Conservation (phyloP, 2,888 invertebrate genomes). For the Germaria angustata region DNA sequence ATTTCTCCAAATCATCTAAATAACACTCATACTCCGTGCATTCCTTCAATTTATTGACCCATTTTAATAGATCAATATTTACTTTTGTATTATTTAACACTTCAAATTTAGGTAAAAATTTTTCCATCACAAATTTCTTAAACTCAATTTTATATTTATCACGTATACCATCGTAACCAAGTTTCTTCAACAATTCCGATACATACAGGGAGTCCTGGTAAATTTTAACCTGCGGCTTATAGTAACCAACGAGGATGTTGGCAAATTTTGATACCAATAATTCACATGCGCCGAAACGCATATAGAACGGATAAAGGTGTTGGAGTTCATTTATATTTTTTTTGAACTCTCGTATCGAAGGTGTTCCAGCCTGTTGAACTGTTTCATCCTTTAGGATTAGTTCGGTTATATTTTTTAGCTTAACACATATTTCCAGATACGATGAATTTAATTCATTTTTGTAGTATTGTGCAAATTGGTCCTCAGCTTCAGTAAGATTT, state of each 20-base stretch:
- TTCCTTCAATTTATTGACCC: background rate
- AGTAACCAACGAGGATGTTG: background rate
- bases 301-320: background rate
- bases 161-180: background rate
- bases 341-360: background rate
- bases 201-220: background rate
- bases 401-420: conserved; percentile 14
- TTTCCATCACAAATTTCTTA: background rate
- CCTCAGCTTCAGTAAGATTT: background rate
- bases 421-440: background rate
- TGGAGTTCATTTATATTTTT: background rate
- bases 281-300: background rate
- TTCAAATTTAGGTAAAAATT: background rate
- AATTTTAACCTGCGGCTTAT: background rate
- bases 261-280: background rate
- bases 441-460: background rate
- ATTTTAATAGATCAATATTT: background rate
- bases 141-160: background rate
- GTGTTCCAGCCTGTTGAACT: background rate
- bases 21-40: background rate
- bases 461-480: background rate
- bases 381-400: background rate
- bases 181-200: background rate
- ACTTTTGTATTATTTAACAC: background rate
- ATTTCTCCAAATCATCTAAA: background rate